phyloP scores from a whole-genome alignment of 2,888 invertebrate species.

The Hirtodrosophila confusa region DNA sequence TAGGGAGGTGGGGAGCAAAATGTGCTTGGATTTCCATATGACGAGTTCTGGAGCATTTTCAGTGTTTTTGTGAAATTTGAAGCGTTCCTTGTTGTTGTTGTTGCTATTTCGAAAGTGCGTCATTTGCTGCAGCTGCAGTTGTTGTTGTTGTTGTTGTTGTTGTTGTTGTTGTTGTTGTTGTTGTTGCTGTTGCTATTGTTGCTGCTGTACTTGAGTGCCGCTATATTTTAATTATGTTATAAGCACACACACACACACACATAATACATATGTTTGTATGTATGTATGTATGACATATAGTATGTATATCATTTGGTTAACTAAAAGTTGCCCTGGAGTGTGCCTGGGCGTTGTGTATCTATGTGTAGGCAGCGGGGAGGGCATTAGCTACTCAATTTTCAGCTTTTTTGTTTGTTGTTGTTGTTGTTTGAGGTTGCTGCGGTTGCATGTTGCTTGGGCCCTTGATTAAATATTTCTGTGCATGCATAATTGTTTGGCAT shows the following conservation, averaged over 20 bases:
- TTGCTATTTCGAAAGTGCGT: conserved; percentile 54
- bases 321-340: conserved; percentile 29
- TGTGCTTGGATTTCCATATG: neutral
- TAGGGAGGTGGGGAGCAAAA: too few species aligned
- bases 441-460: conserved; percentile 21
- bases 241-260: conserved; percentile 14
- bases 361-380: too few species aligned
- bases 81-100: conserved; percentile 22
- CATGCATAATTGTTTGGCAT: conserved; percentile 42
- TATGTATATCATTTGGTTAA: conserved; percentile 40
- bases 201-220: conserved; percentile 49
- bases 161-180: conserved; percentile 6
- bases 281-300: too few species aligned
- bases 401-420: neutral
- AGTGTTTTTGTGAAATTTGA: conserved; percentile 49
- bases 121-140: conserved; percentile 36
- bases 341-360: too few species aligned
- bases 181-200: conserved; percentile 1
- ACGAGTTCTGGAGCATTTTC: neutral
- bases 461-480: conserved; percentile 52
- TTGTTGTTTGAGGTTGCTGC: conserved; percentile 17
- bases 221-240: conserved; percentile 71
- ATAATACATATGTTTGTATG: neutral
- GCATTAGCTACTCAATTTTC: too few species aligned
- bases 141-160: neutral